These are phyloP conservation scores for Poecilia gillii DNA, from an alignment of 2,797 vertebrate species.

Conservation along the genomic window DNA sequence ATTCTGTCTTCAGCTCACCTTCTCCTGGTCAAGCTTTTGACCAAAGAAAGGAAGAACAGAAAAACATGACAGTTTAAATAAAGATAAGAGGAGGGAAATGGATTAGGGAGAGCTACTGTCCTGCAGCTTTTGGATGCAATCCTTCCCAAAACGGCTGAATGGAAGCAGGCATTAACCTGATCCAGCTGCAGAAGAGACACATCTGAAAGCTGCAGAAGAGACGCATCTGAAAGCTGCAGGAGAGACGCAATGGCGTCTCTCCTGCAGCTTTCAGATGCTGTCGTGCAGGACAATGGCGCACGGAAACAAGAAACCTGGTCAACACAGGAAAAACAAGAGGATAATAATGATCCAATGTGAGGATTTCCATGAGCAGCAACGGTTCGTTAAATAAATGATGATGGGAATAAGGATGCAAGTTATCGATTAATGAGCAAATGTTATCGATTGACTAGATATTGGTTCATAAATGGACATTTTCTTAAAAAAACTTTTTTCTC, in stretches of 20 bases:
- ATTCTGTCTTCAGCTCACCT: constrained; percentile 57
- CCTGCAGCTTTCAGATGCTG: too few species aligned
- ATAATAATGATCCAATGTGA: not conserved
- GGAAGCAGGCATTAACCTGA: not conserved
- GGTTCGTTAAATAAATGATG: constrained; percentile 8
- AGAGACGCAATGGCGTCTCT: too few species aligned
- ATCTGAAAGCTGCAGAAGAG: not conserved
- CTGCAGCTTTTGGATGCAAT: not conserved
- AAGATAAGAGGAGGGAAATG: not conserved
- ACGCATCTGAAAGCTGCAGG: too few species aligned
- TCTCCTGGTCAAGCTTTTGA: constrained; percentile 63
- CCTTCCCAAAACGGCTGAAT: not conserved
- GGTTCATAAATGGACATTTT: too few species aligned
- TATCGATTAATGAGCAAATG: too few species aligned
- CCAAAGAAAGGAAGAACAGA: constrained; percentile 25
- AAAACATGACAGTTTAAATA: not conserved
- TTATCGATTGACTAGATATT: too few species aligned
- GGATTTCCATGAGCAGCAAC: constrained; percentile 28
- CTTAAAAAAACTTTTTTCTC: too few species aligned
- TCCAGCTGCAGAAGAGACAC: not conserved
- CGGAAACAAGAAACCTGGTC: not conserved
- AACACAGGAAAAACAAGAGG: not conserved
- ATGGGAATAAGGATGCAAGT: too few species aligned
- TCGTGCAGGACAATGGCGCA: not conserved
- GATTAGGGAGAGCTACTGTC: not conserved